phyloP scores from a whole-genome alignment of 2,888 invertebrate genomes.

The Aspidiotus rigidus region DNA sequence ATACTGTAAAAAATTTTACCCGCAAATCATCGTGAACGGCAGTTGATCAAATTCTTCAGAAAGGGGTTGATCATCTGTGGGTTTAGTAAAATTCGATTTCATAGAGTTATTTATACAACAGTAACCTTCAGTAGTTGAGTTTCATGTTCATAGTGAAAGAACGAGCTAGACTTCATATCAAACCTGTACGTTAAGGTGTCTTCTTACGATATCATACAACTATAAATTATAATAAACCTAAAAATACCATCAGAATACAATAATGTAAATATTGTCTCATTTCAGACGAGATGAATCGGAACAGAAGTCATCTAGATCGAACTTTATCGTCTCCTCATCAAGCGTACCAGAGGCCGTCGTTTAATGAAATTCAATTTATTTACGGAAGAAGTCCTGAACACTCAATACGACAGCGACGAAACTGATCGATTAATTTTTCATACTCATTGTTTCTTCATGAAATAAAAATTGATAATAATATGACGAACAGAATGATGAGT shows the following conservation, averaged over 20 bases:
- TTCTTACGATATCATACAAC: background rate
- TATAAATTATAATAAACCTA: background rate
- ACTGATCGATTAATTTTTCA: background rate
- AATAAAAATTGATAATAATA: no score
- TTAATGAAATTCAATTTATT: conserved; percentile 11
- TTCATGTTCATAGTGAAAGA: background rate
- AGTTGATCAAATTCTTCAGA: no score
- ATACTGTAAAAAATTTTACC: no score
- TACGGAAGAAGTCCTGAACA: conserved; percentile 7
- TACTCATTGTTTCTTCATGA: background rate
- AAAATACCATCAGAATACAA: background rate
- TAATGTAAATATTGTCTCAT: background rate
- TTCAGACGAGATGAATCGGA: conserved; percentile 7
- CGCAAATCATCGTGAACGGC: no score
- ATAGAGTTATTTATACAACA: no score
- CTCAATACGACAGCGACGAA: background rate
- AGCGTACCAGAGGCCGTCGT: conserved; percentile 5
- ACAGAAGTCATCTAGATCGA: conserved; percentile 22
- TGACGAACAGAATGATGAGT: no score
- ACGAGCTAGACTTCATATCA: background rate
- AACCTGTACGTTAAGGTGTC: background rate
- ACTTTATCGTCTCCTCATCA: background rate
- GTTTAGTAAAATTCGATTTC: no score
- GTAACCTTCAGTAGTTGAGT: no score
- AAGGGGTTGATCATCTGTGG: no score